Percentiles rank a stretch among this genome's conserved stretches.
These are phyloP conservation scores for Pseudopodoces humilis DNA, from an alignment of 2,113 vertebrate genomes.

Conservation along the genomic window DNA sequence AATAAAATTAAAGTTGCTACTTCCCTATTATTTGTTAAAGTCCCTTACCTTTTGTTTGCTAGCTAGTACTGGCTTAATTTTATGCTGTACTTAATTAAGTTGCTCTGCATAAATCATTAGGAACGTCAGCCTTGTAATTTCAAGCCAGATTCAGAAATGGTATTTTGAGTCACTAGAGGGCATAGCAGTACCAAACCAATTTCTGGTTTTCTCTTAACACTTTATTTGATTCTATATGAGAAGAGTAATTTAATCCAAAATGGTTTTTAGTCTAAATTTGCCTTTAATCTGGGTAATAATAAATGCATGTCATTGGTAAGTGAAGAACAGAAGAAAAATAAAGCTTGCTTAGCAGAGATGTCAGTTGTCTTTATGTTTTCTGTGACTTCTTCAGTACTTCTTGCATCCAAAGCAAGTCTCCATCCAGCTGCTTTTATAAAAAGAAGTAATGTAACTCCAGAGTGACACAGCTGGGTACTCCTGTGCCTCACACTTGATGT, in stretches of 20 bases:
- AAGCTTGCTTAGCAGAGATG: background rate
- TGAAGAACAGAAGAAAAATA: background rate
- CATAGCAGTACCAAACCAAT: conserved; percentile 11
- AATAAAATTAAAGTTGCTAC: background rate
- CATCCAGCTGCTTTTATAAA: background rate
- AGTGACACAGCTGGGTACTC: background rate
- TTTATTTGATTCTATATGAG: background rate
- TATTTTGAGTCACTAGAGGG: conserved; percentile 59
- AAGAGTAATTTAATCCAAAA: background rate
- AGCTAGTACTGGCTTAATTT: background rate
- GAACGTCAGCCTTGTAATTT: background rate
- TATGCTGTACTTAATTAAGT: background rate
- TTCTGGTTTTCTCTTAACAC: background rate
- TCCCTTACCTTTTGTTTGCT: background rate
- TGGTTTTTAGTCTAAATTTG: background rate
- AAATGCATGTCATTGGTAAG: background rate
- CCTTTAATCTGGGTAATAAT: background rate
- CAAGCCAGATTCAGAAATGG: background rate
- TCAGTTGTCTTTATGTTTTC: background rate
- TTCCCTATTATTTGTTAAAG: background rate
- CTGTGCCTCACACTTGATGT: background rate
- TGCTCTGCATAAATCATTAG: background rate
- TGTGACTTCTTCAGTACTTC: background rate
- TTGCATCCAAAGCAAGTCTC: background rate
- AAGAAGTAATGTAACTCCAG: background rate